Evolutionary conservation across 2,113 vertebrate species (phyloP), one percentile per base, ranked within the genome.

Genomic region (Barbus barbus): DNA sequence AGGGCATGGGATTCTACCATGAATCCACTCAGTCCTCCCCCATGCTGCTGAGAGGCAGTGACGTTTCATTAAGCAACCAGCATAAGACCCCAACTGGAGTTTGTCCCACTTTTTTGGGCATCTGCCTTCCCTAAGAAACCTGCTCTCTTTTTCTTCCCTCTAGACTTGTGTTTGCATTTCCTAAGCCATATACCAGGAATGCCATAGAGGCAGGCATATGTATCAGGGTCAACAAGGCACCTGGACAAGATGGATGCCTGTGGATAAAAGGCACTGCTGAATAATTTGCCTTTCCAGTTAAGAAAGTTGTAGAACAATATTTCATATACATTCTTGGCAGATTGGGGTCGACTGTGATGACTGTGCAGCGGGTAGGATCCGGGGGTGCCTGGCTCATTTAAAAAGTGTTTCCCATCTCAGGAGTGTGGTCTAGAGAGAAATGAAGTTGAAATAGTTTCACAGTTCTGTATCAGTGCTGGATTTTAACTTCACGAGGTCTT

Each of bases 291-390:
- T 48, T 58, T 14, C 48, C 46, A 67, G 5, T 11, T 58, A 53
- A 65, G 38, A 80, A 56, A 60, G 71, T 83, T 31, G 14, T 51
- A 60, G 44, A 24, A 60, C 67, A 31, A 67, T 81, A 75, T 83
- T 75, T 81, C 33, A 80, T 67, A 65, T 65, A 74, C 51, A 56
- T 51, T 38, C 31, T 5, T 81, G 83, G 89, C 88, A 91, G 88
- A 83, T 87, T 63, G 44, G 69, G 38, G 20, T 82, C 80, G 14
- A 85, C 84, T 88, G 79, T 87, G 81, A 88, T 82, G 61, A 7
- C 74, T 84, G 46, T 75, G 83, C 44, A 85, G 63, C 63, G 28
- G 84, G 83, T 87, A 69, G 72, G 81, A 83, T 83, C 24, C 12
- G 14, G 75, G 75, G 71, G 61, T 72, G 82, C 46, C 84, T 69